A percentile compares a stretch with the other conserved stretches of the same genome.
phyloP scores from a whole-genome alignment of 2,113 vertebrate genomes.

The Lophotis ruficrista region DNA sequence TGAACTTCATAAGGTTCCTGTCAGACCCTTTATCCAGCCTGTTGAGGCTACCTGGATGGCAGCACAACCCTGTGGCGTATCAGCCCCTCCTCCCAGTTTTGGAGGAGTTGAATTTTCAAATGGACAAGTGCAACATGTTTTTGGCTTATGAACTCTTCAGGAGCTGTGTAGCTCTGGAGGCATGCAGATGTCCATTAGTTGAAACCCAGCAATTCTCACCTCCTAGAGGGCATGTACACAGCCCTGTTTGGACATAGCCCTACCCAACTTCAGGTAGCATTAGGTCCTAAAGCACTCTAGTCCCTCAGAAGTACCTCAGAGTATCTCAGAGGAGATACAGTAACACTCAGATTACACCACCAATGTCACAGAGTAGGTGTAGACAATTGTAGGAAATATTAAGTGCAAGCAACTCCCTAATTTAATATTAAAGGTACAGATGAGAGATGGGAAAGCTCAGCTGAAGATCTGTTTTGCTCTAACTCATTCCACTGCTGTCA shows the following conservation, averaged over 20 bases:
- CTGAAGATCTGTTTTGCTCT: neutral
- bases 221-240: neutral
- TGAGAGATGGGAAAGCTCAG: neutral
- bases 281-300: neutral
- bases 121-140: neutral
- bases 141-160: neutral
- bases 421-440: neutral
- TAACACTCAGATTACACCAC: neutral
- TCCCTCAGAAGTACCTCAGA: neutral
- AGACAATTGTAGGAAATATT: neutral
- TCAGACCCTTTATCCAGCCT: neutral
- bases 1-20: neutral
- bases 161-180: neutral
- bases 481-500: neutral
- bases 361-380: neutral
- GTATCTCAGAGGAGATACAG: neutral
- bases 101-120: neutral
- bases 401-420: neutral
- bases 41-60: neutral
- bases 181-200: neutral
- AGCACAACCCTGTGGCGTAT: neutral
- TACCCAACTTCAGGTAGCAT: neutral
- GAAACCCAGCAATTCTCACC: neutral
- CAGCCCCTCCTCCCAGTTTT: neutral
- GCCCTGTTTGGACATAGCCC: too few species aligned